Evolutionary conservation across 1,140 invertebrate species (phyloP).

Genomic region (Aleiodes sp.): DNA sequence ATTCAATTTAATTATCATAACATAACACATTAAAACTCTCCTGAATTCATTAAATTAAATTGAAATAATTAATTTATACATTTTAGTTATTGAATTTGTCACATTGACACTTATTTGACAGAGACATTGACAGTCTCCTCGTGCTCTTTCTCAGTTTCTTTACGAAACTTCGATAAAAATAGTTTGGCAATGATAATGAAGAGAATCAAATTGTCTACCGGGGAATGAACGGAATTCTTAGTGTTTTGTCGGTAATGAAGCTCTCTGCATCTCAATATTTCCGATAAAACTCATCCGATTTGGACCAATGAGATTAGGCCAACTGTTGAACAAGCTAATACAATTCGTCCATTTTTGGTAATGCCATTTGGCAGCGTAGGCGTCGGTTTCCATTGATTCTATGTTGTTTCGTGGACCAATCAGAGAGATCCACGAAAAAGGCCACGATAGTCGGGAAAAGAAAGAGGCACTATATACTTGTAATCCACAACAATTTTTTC

Average conservation of each 20-base stretch:
- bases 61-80: background rate
- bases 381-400: conserved; percentile 30
- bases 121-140: background rate
- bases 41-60: too few relatives aligned
- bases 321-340: background rate
- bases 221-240: too few relatives aligned
- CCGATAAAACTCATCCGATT: background rate
- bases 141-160: conserved; percentile 3
- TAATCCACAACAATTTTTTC: too few relatives aligned
- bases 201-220: too few relatives aligned
- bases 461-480: too few relatives aligned
- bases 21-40: background rate
- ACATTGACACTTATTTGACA: background rate
- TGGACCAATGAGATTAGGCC: background rate
- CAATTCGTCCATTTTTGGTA: conserved; percentile 11
- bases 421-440: conserved; percentile 57
- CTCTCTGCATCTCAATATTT: too few relatives aligned
- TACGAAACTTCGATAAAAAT: background rate
- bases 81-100: background rate
- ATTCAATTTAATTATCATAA: background rate
- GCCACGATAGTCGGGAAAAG: conserved; percentile 36
- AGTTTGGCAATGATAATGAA: background rate
- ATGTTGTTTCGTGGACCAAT: conserved; percentile 51
- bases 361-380: background rate
- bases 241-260: too few relatives aligned